These are phyloP conservation scores for Tylochromis polylepis DNA, from an alignment of 2,113 vertebrate genomes.

Conservation along the genomic window DNA sequence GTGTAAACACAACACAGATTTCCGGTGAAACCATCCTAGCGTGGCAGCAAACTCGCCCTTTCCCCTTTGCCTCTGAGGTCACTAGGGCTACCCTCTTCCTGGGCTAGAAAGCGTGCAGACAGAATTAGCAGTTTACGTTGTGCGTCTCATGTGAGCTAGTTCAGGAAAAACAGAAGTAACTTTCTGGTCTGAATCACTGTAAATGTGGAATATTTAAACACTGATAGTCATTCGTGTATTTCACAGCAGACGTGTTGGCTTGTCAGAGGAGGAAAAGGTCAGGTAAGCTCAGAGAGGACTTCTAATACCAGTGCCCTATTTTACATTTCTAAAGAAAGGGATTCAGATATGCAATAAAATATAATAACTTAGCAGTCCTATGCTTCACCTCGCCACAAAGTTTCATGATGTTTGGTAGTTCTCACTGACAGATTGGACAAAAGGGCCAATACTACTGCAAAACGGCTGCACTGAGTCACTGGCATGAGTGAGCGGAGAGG, in stretches of 20 bases:
- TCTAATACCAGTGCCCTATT: neutral
- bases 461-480: neutral
- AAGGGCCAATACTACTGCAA: too few relatives aligned
- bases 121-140: neutral
- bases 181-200: neutral
- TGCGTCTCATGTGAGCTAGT: accelerated
- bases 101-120: neutral
- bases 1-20: neutral
- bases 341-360: neutral
- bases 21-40: accelerated
- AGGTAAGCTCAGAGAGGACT: neutral
- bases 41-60: neutral
- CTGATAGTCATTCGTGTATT: neutral
- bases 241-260: neutral
- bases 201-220: accelerated
- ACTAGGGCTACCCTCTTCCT: neutral
- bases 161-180: neutral
- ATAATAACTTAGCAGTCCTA: neutral
- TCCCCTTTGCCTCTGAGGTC: neutral
- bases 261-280: neutral
- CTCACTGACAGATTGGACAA: neutral
- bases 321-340: neutral
- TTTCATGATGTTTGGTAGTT: neutral
- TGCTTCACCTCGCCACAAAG: neutral
- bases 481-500: accelerated